A percentile compares a stretch with the other conserved stretches of the same genome.
Conservation (phyloP, 2,113 vertebrate species). For the Micronycteris hirsuta region DNA sequence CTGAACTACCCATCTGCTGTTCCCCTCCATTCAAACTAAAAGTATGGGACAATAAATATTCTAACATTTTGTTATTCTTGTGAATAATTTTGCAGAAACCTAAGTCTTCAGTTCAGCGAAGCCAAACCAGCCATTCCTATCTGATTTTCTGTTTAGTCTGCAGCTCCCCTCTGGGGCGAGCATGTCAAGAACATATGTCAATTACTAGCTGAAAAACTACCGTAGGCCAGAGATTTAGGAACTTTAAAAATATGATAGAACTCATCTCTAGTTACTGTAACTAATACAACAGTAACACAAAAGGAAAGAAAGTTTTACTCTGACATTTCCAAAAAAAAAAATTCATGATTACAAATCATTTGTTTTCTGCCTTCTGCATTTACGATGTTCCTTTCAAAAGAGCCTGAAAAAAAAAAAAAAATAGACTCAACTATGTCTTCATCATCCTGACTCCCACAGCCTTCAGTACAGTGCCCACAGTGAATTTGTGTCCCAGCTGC, state of each 20-base stretch:
- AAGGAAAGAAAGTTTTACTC: slow-evolving; percentile 28
- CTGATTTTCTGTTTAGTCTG: slow-evolving; percentile 76
- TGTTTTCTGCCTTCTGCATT: slow-evolving; percentile 48
- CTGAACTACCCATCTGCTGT: background rate
- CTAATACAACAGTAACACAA: slow-evolving; percentile 32
- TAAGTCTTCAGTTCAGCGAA: slow-evolving; percentile 48
- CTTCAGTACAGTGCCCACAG: background rate
- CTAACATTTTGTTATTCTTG: background rate
- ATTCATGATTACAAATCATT: slow-evolving; percentile 27
- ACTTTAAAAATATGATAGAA: background rate
- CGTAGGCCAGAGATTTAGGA: slow-evolving; percentile 27
- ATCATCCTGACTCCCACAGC: background rate
- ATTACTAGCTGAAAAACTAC: slow-evolving; percentile 66
- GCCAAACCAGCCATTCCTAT: slow-evolving; percentile 59
- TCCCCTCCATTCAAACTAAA: background rate
- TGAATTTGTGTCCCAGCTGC: background rate
- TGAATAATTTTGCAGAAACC: background rate
- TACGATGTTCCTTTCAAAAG: slow-evolving; percentile 41
- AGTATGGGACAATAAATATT: background rate
- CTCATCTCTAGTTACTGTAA: slow-evolving; percentile 47
- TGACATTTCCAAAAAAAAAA: slow-evolving; percentile 36
- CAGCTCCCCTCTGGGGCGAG: slow-evolving; percentile 65
- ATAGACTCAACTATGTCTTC: background rate
- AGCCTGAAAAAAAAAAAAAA: slow-evolving; percentile 39
- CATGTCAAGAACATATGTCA: slow-evolving; percentile 59